Evolutionary conservation across 2,888 invertebrate species (phyloP).

Genomic region (Hydroisotoma schaefferi): DNA sequence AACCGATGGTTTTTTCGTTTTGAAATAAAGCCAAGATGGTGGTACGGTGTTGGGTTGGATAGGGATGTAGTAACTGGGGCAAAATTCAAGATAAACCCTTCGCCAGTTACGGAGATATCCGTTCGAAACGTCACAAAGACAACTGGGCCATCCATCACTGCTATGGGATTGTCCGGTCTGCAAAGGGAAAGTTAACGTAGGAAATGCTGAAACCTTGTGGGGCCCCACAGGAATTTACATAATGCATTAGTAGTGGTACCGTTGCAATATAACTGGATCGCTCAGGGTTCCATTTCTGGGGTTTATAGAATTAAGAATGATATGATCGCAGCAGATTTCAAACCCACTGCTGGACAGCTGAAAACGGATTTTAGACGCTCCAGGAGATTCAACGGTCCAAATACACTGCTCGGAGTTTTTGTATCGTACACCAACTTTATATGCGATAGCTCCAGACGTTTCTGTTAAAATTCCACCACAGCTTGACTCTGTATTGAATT

Average conservation of each 20-base stretch:
- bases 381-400: conserved; percentile 17
- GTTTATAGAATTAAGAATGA: conserved; percentile 8
- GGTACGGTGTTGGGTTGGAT: neutral
- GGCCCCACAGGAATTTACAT: neutral
- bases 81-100: conserved; percentile 12
- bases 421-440: conserved; percentile 15
- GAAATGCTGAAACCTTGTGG: neutral
- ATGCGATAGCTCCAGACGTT: conserved; percentile 15
- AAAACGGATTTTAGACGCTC: conserved; percentile 14
- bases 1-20: neutral
- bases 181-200: neutral
- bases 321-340: conserved; percentile 22
- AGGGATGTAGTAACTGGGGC: neutral
- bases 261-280: neutral
- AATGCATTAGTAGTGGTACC: too few species aligned
- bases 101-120: conserved; percentile 15
- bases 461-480: conserved; percentile 21
- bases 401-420: conserved; percentile 19
- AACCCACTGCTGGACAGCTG: conserved; percentile 10
- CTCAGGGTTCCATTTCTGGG: neutral
- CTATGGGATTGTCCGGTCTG: neutral
- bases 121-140: conserved; percentile 15
- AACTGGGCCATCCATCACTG: conserved; percentile 14
- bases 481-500: conserved; percentile 3
- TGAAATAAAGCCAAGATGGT: neutral